phyloP scores from a whole-genome alignment of 2,797 vertebrate genomes.

The Chromis chromis region DNA sequence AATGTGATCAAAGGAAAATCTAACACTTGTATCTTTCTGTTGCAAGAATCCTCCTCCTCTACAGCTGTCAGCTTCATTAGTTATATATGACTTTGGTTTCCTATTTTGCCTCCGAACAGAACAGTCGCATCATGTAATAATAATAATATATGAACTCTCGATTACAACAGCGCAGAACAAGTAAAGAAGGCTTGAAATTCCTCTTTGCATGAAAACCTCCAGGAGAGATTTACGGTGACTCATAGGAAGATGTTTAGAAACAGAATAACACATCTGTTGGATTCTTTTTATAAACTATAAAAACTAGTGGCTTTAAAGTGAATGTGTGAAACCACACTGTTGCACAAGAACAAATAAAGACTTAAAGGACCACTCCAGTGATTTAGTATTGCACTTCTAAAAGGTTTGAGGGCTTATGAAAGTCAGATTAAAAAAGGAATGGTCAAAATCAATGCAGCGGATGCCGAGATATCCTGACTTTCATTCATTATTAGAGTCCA shows the following conservation, averaged over 20 bases:
- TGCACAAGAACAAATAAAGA: background rate
- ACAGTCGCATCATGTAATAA: background rate
- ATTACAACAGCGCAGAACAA: background rate
- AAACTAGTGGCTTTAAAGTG: background rate
- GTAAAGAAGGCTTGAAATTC: conserved; percentile 27
- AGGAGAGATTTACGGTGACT: conserved; percentile 9
- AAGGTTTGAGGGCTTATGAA: background rate
- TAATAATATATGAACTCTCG: background rate
- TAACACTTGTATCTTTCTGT: background rate
- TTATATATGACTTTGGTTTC: conserved; percentile 27
- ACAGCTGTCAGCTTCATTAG: background rate
- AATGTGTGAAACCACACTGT: background rate
- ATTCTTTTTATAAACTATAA: background rate
- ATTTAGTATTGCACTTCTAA: background rate
- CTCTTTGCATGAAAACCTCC: conserved; percentile 36
- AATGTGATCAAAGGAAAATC: conserved; percentile 16
- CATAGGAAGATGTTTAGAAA: background rate
- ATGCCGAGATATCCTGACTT: background rate
- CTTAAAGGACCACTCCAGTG: background rate
- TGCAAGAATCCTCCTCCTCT: background rate
- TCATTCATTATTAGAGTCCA: background rate
- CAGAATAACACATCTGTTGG: background rate
- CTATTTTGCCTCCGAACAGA: background rate
- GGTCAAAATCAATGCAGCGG: background rate
- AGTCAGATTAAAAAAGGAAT: background rate